Evolutionary conservation across 64 coral and sea anemone genomes (phyloP).

Genomic region (Stichodactyla helianthus): DNA sequence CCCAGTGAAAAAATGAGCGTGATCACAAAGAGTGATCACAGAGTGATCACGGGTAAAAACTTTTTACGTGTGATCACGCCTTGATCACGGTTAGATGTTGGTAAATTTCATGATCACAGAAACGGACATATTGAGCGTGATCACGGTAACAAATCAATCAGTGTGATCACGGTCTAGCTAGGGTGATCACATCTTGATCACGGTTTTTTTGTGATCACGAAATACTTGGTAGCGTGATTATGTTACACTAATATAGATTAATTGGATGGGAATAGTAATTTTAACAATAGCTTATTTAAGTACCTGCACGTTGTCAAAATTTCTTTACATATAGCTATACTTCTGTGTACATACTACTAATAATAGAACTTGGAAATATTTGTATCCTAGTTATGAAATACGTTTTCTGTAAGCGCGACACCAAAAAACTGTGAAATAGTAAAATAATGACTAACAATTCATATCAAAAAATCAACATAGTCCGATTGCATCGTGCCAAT

Average conservation of each 20-base stretch:
- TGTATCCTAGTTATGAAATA: no score
- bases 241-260: not conserved
- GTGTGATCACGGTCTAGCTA: conserved; percentile 5
- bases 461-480: not conserved
- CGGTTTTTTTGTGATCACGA: not conserved
- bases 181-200: not conserved
- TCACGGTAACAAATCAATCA: not conserved
- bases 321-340: not conserved
- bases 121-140: not conserved
- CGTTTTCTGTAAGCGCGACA: no score
- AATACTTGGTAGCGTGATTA: not conserved
- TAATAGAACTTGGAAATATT: not conserved
- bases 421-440: not conserved
- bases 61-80: no score
- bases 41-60: no score
- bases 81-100: conserved; percentile 16
- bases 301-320: not conserved
- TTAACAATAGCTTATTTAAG: not conserved
- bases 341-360: not conserved
- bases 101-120: conserved; percentile 2
- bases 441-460: not conserved
- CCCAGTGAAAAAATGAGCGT: no score
- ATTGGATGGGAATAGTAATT: not conserved
- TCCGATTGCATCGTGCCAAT: not conserved
- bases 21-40: no score